A percentile compares a stretch with the other conserved stretches of the same genome.
Conservation (phyloP, 92 coral and sea anemone species). For the Palythoa grandis region DNA sequence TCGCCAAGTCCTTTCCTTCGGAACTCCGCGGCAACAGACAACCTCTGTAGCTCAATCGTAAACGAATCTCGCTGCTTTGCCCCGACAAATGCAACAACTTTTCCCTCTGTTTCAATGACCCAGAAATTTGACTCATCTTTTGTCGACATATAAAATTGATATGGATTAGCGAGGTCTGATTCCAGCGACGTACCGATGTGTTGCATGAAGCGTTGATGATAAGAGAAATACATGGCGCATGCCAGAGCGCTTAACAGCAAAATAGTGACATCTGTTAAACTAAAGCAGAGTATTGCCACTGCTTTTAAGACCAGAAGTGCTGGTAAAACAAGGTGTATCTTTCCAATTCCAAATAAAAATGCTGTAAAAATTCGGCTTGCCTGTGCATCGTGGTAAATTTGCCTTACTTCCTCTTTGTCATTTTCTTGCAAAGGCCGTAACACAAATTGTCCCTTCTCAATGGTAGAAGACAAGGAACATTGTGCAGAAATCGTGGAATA, state of each 20-base stretch:
- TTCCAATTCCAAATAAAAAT: conserved; percentile 56
- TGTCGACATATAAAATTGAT: conserved; percentile 55
- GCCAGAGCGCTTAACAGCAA: conserved; percentile 7
- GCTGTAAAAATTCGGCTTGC: conserved; percentile 62
- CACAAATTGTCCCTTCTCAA: background rate
- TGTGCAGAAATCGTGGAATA: conserved; percentile 8
- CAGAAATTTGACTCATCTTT: conserved; percentile 74
- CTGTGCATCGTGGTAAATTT: conserved; percentile 63
- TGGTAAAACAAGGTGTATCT: conserved; percentile 52
- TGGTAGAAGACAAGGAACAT: background rate
- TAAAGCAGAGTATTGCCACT: conserved; percentile 23
- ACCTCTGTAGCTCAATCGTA: conserved; percentile 76
- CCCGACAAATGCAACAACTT: conserved; percentile 74
- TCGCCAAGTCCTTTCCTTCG: conserved; percentile 76
- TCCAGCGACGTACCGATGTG: conserved; percentile 63
- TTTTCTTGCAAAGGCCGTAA: conserved; percentile 37
- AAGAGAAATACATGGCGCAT: conserved; percentile 57
- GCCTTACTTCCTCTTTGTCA: conserved; percentile 46
- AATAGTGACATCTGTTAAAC: conserved; percentile 31
- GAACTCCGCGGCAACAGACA: conserved; percentile 69
- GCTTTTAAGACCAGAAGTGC: conserved; percentile 42
- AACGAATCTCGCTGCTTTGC: conserved; percentile 59
- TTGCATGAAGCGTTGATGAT: conserved; percentile 60
- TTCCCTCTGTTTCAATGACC: conserved; percentile 65
- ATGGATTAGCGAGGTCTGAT: conserved; percentile 71